Base-by-base conservation (phyloP, 2,113 vertebrate genomes). In the Eolophus roseicapilla region DNA sequence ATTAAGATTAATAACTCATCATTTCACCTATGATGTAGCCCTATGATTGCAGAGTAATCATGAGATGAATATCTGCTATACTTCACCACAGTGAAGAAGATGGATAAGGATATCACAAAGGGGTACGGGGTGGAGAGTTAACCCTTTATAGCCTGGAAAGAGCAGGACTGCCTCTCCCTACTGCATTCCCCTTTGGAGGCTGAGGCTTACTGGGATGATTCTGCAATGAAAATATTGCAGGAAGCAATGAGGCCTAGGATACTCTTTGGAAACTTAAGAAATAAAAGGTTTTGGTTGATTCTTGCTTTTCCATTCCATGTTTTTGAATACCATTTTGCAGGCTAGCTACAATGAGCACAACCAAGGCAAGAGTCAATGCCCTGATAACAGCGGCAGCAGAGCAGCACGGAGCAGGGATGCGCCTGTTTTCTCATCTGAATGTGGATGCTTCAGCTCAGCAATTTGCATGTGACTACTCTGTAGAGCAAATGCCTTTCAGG, bases 31-130 rank as follows among this genome's bases (percentile, higher is more conserved):
- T 2, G 31, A 70, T 37, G 33, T 44, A 52, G 47, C 41, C 7
- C 13, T 35, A 12, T 4, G 67, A 21, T 11, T 35, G 28, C 0
- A 0, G 0, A 52, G 47, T 1, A 62, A 44, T 28, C 17, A 18
- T 0, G 7, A 83, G 50, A 73, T 59, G 57, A 59, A 21, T 59
- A 59, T 59, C 33, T 59, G 33, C n/a, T 21, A 15, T 59, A 21
- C 21, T 35, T 35, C 33, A 35, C 57, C 57, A 59, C n/a, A 31
- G 31, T 2, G 71, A 93, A 63, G 65, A 62, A 63, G 67, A 52
- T 3, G 46, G 86, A 33, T 3, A 5, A 57, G 55, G 68, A 13
- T 24, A 44, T 37, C 50, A 57, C 1, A 1, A 39, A 70, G 24
- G 8, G 23, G 6, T 7, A 52, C 3, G 1, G 14, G 46, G 27